These are phyloP conservation scores for cattle (Bos taurus) DNA, from an alignment of 2,113 vertebrate species.

Conservation along the genomic window DNA sequence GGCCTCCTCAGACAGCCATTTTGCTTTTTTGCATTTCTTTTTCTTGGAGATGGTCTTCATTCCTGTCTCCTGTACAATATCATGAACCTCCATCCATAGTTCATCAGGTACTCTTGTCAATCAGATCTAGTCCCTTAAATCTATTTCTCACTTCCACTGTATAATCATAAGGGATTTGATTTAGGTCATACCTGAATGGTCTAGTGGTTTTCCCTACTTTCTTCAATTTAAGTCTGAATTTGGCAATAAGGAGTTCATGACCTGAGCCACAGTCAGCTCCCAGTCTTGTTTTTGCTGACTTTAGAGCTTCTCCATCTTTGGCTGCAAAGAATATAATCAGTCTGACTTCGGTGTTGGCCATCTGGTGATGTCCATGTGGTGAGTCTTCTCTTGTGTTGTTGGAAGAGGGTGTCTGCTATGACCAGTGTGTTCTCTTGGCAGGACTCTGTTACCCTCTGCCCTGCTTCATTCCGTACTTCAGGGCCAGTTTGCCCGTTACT, in stretches of 20 bases:
- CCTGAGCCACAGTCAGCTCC: background rate
- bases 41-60: background rate
- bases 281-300: background rate
- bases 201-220: background rate
- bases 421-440: background rate
- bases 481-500: background rate
- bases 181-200: background rate
- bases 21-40: background rate
- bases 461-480: background rate
- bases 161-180: background rate
- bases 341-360: background rate
- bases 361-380: background rate
- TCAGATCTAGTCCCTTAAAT: no score
- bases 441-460: background rate
- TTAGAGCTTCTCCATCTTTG: no score
- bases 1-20: background rate
- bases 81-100: background rate
- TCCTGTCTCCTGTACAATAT: background rate
- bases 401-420: background rate
- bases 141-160: background rate
- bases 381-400: no score
- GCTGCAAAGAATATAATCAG: no score
- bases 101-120: background rate
- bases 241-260: background rate
- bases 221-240: background rate